These are phyloP conservation scores for Trachemys scripta DNA, from an alignment of 2,113 vertebrate genomes.

Conservation along the genomic window DNA sequence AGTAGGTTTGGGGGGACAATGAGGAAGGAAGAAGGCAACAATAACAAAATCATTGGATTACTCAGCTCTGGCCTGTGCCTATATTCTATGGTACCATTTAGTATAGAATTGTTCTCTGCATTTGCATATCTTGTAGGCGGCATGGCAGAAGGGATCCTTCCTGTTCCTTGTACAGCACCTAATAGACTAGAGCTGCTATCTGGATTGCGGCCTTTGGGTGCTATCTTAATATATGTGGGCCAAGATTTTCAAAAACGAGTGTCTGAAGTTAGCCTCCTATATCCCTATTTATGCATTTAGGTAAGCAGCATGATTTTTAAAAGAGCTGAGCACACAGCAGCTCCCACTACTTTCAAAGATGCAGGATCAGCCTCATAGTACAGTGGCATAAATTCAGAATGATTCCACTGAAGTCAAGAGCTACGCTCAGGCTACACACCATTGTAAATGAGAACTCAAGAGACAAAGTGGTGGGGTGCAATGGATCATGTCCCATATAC, in stretches of 20 bases:
- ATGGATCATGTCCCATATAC: not conserved
- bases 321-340: not conserved
- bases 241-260: not conserved
- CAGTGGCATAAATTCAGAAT: not conserved
- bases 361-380: not conserved
- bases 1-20: not conserved
- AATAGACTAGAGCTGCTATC: fast-evolving
- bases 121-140: not conserved
- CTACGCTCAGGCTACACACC: fast-evolving
- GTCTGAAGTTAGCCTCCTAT: not conserved
- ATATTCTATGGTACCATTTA: not conserved
- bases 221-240: not conserved
- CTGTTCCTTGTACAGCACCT: not conserved
- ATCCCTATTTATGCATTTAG: not conserved
- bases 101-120: fast-evolving
- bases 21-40: not conserved
- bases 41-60: fast-evolving
- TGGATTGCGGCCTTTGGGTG: not conserved
- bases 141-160: not conserved
- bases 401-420: not conserved
- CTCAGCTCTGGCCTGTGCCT: fast-evolving
- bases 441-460: not conserved
- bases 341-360: not conserved
- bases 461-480: not conserved
- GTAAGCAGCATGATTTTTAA: not conserved